Evolutionary conservation across 2,888 invertebrate genomes (phyloP).

Genomic region (Gymnocheta viridis): DNA sequence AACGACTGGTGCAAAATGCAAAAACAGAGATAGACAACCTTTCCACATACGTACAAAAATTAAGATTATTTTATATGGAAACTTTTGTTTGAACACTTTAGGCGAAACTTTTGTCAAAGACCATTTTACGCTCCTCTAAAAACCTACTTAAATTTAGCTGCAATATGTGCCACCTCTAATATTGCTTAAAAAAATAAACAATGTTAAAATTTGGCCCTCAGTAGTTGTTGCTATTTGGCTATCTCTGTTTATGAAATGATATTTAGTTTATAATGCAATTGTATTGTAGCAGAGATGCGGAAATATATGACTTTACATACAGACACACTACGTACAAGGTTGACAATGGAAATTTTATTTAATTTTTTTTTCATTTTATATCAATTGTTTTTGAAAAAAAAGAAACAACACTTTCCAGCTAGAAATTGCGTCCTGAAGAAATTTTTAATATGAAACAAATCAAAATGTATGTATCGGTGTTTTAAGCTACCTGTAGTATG

Average conservation of each 20-base stretch:
- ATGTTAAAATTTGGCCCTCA: conserved; percentile 29
- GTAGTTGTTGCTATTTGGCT: not conserved
- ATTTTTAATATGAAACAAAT: not conserved
- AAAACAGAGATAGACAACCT: conserved; percentile 20
- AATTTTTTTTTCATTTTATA: conserved; percentile 19
- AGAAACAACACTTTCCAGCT: not conserved
- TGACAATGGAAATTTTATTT: conserved; percentile 59
- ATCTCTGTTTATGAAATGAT: conserved; percentile 47
- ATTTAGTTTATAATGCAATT: conserved; percentile 43
- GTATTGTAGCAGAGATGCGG: conserved; percentile 53
- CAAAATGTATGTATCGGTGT: not conserved
- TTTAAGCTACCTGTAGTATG: not conserved
- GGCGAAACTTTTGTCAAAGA: not conserved
- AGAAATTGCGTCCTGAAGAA: not conserved
- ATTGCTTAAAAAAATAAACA: not conserved
- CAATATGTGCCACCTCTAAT: not conserved
- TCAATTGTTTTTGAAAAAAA: conserved; percentile 21
- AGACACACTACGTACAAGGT: conserved; percentile 40
- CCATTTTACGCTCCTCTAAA: not conserved
- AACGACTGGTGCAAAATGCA: conserved; percentile 8
- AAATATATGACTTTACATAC: conserved; percentile 49
- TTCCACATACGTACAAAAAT: not conserved
- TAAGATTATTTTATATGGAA: not conserved
- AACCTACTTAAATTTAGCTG: not conserved
- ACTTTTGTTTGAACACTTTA: not conserved